Percentiles rank a stretch among this genome's conserved stretches.
phyloP scores from a whole-genome alignment of 2,113 vertebrate species.

The Pelecanoides urinatrix region DNA sequence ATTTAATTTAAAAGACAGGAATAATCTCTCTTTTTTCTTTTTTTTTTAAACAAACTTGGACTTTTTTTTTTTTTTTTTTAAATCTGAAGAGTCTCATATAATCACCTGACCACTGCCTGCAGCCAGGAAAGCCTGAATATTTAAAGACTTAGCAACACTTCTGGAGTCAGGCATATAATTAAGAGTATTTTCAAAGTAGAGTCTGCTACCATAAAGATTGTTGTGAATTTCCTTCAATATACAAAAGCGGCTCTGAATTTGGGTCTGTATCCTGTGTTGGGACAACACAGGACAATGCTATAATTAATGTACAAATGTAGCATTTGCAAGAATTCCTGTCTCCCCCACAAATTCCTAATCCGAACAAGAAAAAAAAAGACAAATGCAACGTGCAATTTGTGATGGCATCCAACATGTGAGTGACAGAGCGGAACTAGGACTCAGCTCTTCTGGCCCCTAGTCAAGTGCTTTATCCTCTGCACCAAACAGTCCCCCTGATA shows the following conservation, averaged over 20 bases:
- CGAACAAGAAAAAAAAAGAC: neutral
- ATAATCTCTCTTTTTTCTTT: neutral
- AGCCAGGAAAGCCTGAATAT: neutral
- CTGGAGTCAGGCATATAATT: neutral
- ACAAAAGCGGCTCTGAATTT: neutral
- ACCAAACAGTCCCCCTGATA: neutral
- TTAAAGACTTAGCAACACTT: neutral
- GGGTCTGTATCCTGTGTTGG: neutral
- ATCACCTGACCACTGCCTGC: neutral
- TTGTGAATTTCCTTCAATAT: neutral
- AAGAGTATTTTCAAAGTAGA: neutral
- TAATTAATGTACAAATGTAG: neutral
- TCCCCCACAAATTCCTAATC: neutral
- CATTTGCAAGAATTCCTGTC: neutral
- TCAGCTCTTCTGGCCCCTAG: neutral
- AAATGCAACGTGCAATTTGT: neutral
- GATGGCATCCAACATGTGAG: neutral
- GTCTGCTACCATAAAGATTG: neutral
- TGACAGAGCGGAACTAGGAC: neutral
- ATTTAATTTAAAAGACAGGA: neutral
- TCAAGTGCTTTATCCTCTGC: neutral
- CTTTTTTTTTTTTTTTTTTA: neutral
- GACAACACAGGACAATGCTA: neutral
- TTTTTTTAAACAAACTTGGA: neutral
- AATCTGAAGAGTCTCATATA: neutral